Percentiles rank a stretch among this genome's conserved stretches.
Evolutionary conservation across 2,113 vertebrate genomes (phyloP).

Genomic region (Antennarius striatus): DNA sequence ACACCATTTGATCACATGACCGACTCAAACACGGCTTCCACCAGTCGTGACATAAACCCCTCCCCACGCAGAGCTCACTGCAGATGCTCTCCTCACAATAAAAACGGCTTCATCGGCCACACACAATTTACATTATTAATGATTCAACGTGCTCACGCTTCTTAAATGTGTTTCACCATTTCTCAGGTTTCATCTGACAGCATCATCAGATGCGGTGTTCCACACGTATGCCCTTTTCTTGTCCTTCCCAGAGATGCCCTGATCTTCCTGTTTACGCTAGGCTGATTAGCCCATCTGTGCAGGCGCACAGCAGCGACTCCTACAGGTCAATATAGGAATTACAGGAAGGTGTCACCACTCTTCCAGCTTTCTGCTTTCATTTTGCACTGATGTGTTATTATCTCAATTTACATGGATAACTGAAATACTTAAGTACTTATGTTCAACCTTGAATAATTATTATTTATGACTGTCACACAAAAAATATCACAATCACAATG

Average conservation of each 20-base stretch:
- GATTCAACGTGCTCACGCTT: neutral
- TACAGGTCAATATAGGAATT: constrained; percentile 23
- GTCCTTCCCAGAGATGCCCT: constrained; percentile 61
- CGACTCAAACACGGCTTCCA: neutral
- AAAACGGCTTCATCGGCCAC: neutral
- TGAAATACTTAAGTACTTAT: neutral
- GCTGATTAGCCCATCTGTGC: constrained; percentile 47
- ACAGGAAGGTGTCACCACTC: constrained; percentile 15
- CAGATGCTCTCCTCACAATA: constrained; percentile 18
- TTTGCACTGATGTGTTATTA: neutral
- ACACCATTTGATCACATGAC: too few relatives aligned
- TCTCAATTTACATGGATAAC: neutral
- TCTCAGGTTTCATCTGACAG: neutral
- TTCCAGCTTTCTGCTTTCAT: neutral
- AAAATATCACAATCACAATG: too few relatives aligned
- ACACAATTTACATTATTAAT: neutral
- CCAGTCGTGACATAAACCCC: constrained; percentile 41
- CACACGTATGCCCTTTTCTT: constrained; percentile 54
- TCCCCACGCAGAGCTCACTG: constrained; percentile 23
- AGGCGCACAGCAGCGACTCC: constrained; percentile 53
- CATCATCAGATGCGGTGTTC: neutral
- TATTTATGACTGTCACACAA: too few relatives aligned
- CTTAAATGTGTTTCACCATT: neutral
- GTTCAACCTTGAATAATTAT: too few relatives aligned
- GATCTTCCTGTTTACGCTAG: constrained; percentile 55